Percentiles rank a stretch among this genome's conserved stretches.
Evolutionary conservation across 2,888 invertebrate species (phyloP).

Genomic region (Teleogryllus oceanicus): DNA sequence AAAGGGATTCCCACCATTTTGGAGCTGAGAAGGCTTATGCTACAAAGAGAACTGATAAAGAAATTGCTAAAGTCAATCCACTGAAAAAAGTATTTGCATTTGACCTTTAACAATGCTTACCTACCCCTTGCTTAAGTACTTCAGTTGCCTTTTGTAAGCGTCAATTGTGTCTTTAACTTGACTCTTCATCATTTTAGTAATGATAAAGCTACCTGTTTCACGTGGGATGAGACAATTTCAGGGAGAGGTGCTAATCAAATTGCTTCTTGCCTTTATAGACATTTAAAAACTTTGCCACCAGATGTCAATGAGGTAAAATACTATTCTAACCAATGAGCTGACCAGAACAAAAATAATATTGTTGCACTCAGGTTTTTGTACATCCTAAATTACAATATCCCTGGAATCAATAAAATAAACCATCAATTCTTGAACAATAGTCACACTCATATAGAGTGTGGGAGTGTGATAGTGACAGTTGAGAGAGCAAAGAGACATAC

Average conservation of each 20-base stretch:
- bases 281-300: constrained; percentile 12
- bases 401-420: constrained; percentile 19
- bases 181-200: constrained; percentile 24
- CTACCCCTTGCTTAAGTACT: not conserved
- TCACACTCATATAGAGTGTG: constrained; percentile 4
- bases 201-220: constrained; percentile 27
- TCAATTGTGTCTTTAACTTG: not conserved
- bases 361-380: constrained; percentile 38
- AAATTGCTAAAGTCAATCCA: not conserved
- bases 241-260: constrained; percentile 40
- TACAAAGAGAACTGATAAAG: not conserved
- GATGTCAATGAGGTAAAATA: constrained; percentile 32
- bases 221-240: constrained; percentile 39
- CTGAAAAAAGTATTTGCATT: constrained; percentile 18
- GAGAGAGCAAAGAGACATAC: not conserved
- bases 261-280: constrained; percentile 39
- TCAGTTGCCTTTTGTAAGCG: constrained; percentile 22
- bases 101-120: constrained; percentile 21
- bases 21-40: not conserved
- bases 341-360: constrained; percentile 40
- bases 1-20: not conserved
- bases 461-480: not conserved
- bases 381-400: not conserved
- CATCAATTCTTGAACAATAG: not conserved
- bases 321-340: constrained; percentile 37